These are phyloP conservation scores for Poecilia latipinna DNA, from an alignment of 2,113 vertebrate species.

Conservation along the genomic window DNA sequence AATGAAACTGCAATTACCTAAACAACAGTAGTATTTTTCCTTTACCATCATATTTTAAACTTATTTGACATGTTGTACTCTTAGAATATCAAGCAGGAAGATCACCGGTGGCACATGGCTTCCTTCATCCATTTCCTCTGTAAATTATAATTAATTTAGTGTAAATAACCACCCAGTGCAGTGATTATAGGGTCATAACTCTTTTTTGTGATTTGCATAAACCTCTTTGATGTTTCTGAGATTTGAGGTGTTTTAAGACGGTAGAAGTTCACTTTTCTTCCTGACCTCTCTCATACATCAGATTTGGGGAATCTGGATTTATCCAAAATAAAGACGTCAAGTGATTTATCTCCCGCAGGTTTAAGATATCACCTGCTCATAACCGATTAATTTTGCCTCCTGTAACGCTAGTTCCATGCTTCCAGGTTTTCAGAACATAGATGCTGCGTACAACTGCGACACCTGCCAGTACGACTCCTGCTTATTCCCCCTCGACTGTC, in stretches of 20 bases:
- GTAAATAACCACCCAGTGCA: not conserved
- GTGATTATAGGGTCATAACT: not conserved
- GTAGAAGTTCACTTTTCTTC: too few species aligned
- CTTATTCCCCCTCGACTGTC: constrained; percentile 78
- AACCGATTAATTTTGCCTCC: not conserved
- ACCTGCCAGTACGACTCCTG: constrained; percentile 77
- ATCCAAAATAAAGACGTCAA: not conserved
- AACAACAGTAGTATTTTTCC: too few species aligned
- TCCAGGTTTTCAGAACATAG: constrained; percentile 76
- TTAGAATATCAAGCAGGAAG: too few species aligned
- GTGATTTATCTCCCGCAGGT: not conserved
- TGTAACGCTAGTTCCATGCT: not conserved
- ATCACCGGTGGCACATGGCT: too few species aligned
- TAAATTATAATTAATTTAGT: not conserved
- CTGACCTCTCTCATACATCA: not conserved
- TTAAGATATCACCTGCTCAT: not conserved
- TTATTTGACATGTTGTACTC: too few species aligned
- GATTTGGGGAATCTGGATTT: not conserved
- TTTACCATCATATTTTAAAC: too few species aligned
- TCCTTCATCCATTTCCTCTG: too few species aligned
- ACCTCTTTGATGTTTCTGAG: not conserved
- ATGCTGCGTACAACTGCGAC: constrained; percentile 69
- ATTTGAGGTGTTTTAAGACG: not conserved
- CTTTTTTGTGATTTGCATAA: not conserved
- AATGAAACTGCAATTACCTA: too few species aligned